These are phyloP conservation scores for Apostichopus japonicus DNA, from an alignment of 35 echinoderm and acorn worm species.

Conservation along the genomic window DNA sequence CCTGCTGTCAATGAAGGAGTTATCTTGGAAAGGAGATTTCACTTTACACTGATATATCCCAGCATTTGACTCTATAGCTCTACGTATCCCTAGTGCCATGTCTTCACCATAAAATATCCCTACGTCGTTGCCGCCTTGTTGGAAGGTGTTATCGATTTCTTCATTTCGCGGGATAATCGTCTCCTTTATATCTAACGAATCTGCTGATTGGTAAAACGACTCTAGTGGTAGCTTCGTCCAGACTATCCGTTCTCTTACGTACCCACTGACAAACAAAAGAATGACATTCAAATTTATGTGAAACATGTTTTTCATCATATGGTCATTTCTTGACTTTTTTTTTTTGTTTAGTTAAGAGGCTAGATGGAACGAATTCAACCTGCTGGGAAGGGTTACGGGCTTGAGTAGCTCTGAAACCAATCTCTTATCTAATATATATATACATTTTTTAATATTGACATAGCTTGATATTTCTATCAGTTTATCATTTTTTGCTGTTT, in stretches of 20 bases:
- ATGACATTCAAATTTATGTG: not conserved
- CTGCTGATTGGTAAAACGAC: not conserved
- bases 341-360: too few species aligned
- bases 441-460: too few species aligned
- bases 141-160: not conserved
- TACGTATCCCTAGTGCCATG: not conserved
- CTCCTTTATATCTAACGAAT: not conserved
- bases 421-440: too few species aligned
- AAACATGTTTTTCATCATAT: too few species aligned
- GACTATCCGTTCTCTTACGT: not conserved
- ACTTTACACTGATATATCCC: slow-evolving; percentile 35
- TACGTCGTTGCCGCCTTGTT: not conserved
- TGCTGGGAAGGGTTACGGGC: too few species aligned
- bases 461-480: too few species aligned
- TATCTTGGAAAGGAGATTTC: not conserved
- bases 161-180: not conserved
- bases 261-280: slow-evolving; percentile 7
- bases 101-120: not conserved
- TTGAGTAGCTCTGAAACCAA: too few species aligned
- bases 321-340: too few species aligned
- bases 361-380: too few species aligned
- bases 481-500: too few species aligned
- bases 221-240: slow-evolving; percentile 10
- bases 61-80: not conserved
- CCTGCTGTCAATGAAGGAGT: not conserved